Evolutionary conservation across 2,888 invertebrate species (phyloP).

Genomic region (Pollenia griseotomentosa): DNA sequence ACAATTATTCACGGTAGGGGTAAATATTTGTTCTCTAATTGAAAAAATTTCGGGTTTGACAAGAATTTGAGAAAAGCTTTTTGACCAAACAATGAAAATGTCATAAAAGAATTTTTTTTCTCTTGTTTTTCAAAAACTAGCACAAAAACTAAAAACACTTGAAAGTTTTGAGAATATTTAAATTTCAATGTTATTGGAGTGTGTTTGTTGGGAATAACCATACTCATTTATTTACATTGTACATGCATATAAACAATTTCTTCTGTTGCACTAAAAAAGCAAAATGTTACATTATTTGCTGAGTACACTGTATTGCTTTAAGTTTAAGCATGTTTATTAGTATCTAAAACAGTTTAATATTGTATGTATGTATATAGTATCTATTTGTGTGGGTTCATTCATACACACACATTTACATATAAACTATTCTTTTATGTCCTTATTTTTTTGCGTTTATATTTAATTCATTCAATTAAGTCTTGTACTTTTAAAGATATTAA

Average conservation of each 20-base stretch:
- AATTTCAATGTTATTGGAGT: no score
- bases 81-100: no score
- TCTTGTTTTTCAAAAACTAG: no score
- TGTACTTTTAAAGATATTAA: slow-evolving; percentile 36
- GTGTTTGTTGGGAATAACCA: not conserved
- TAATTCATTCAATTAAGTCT: slow-evolving; percentile 60
- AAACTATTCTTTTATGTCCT: not conserved
- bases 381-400: not conserved
- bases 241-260: not conserved
- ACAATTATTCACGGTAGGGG: no score
- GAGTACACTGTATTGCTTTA: slow-evolving; percentile 9
- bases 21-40: no score
- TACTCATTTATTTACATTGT: no score
- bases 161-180: no score
- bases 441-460: slow-evolving; percentile 36
- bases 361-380: not conserved
- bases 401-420: not conserved
- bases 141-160: no score
- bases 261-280: slow-evolving; percentile 19
- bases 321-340: slow-evolving; percentile 10
- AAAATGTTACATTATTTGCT: slow-evolving; percentile 37
- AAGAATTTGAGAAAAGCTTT: no score
- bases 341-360: slow-evolving; percentile 9
- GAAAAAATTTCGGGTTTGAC: no score
- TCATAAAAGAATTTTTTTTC: no score